These are phyloP conservation scores for Octopus sinensis DNA, from an alignment of 1,140 invertebrate species.

Conservation along the genomic window DNA sequence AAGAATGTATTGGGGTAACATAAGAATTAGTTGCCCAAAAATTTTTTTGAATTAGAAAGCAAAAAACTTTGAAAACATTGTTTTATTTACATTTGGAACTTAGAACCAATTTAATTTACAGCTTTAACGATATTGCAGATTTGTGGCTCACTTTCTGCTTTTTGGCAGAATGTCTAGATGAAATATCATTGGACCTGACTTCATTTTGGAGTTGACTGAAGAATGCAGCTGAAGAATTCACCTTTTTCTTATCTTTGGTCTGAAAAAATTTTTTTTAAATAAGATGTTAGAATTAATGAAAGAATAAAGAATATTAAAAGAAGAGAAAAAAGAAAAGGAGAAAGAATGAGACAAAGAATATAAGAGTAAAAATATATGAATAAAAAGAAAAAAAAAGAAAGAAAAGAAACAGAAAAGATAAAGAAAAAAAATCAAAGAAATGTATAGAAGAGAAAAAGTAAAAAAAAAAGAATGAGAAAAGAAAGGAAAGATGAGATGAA, in stretches of 20 bases:
- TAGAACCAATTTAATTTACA: neutral
- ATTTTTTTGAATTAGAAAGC: neutral
- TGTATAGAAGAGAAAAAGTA: no score
- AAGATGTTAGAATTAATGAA: neutral
- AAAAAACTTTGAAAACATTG: neutral
- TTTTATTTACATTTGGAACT: no score
- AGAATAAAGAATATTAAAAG: neutral
- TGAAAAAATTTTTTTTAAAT: neutral
- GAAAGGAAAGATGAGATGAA: no score
- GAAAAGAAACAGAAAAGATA: neutral
- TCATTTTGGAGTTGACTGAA: constrained; percentile 8
- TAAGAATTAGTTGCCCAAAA: neutral
- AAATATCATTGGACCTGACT: neutral
- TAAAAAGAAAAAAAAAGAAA: neutral
- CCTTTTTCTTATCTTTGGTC: neutral
- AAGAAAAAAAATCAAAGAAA: neutral
- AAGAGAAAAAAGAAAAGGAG: neutral
- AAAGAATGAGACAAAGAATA: neutral
- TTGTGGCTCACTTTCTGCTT: neutral
- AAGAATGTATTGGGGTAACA: neutral
- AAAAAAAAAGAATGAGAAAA: no score
- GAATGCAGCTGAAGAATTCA: neutral
- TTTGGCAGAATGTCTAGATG: neutral
- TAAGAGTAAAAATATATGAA: neutral
- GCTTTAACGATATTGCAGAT: neutral